Percentiles rank a stretch among this genome's conserved stretches.
Conservation (phyloP, 2,888 invertebrate genomes). For the Hololepta plana region DNA sequence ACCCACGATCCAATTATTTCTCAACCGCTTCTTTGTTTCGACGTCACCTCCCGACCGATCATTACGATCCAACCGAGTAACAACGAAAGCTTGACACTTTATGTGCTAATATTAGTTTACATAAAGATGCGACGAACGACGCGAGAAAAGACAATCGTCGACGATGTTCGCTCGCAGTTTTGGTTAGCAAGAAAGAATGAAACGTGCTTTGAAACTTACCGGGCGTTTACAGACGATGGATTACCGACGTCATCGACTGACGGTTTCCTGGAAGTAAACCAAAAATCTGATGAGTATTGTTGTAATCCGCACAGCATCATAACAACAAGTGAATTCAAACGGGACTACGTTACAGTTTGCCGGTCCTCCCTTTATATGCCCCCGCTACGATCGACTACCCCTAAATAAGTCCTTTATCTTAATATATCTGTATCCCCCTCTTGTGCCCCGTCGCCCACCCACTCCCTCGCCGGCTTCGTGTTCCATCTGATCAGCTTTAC, state of each 20-base stretch:
- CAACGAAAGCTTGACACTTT: no score
- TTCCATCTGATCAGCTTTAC: constrained; percentile 7
- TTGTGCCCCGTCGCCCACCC: constrained; percentile 11
- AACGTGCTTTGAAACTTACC: constrained; percentile 42
- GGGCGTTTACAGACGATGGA: constrained; percentile 70
- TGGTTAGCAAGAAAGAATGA: constrained; percentile 4
- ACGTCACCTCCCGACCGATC: no score
- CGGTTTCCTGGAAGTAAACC: constrained; percentile 61
- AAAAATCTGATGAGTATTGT: constrained; percentile 19
- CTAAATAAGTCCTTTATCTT: constrained; percentile 23
- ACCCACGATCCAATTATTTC: no score
- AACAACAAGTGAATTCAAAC: constrained; percentile 5
- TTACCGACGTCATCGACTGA: constrained; percentile 73
- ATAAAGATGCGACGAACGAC: no score
- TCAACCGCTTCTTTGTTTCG: no score
- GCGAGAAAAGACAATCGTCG: no score
- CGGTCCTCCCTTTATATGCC: constrained; percentile 16
- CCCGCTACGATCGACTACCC: constrained; percentile 20
- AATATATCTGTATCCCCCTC: constrained; percentile 14
- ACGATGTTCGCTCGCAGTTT: no score
- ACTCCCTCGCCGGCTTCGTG: constrained; percentile 11
- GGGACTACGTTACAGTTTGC: constrained; percentile 3
- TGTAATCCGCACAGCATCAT: constrained; percentile 21
- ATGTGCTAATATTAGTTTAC: no score
- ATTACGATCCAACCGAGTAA: no score